These are phyloP conservation scores for Porites lutea DNA, from an alignment of 64 coral and sea anemone species.

Conservation along the genomic window DNA sequence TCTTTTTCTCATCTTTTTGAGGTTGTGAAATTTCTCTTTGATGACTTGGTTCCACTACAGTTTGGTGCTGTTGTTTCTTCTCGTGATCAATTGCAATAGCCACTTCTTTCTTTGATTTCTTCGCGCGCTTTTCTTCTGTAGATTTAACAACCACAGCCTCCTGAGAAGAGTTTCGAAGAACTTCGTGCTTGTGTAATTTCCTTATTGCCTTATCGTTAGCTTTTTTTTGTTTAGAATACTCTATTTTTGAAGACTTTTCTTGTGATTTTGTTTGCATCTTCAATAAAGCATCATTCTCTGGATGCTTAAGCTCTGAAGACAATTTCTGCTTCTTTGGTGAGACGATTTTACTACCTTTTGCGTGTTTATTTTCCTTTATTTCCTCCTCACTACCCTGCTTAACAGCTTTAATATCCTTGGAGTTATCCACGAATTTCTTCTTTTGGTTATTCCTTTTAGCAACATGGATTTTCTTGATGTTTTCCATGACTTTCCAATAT, in stretches of 20 bases:
- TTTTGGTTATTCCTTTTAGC: neutral
- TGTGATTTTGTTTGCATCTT: neutral
- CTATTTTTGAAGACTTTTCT: neutral
- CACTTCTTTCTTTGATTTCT: neutral
- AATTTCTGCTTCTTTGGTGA: neutral
- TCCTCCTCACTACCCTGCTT: neutral
- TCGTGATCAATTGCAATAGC: neutral
- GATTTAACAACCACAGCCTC: neutral
- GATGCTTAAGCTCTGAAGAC: neutral
- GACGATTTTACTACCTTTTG: neutral
- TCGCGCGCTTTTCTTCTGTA: neutral
- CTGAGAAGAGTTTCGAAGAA: neutral
- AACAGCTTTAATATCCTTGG: neutral
- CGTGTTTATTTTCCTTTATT: too few species aligned
- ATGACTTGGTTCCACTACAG: neutral
- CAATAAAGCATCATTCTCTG: neutral
- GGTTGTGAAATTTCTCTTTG: neutral
- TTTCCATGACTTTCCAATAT: conserved; percentile 49
- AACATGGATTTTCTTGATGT: neutral
- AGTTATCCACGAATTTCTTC: neutral
- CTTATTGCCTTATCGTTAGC: neutral
- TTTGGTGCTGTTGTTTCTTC: neutral
- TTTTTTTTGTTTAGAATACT: neutral
- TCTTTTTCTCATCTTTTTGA: neutral
- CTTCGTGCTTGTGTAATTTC: neutral